Evolutionary conservation across 2,797 vertebrate species (phyloP).

Genomic region (Pteronotus mesoamericanus): DNA sequence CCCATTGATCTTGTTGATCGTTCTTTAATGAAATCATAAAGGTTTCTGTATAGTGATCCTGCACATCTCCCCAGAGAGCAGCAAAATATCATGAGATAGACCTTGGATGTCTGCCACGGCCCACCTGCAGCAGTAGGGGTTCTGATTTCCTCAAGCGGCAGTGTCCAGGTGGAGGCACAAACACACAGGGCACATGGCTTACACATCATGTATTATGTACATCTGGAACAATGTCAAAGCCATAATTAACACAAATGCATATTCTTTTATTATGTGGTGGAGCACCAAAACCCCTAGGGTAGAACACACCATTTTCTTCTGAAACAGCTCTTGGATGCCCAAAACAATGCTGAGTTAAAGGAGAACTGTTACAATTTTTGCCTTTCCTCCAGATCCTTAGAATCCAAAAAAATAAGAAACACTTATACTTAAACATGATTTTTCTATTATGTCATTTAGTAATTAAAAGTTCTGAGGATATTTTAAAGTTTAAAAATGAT

Average conservation of each 20-base stretch:
- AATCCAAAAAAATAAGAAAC: background rate
- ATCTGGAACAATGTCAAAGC: slow-evolving; percentile 47
- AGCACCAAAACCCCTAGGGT: background rate
- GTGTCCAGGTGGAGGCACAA: slow-evolving; percentile 9
- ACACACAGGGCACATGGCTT: background rate
- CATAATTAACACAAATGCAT: slow-evolving; percentile 40
- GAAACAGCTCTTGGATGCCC: background rate
- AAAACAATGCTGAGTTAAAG: background rate
- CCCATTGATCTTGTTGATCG: background rate
- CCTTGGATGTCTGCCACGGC: slow-evolving; percentile 42
- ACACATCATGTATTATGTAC: background rate
- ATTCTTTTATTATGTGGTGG: background rate
- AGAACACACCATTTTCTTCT: background rate
- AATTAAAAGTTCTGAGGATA: background rate
- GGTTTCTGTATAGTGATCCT: slow-evolving; percentile 4
- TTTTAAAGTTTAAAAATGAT: background rate
- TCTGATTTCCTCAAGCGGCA: background rate
- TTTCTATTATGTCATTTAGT: background rate
- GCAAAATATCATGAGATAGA: background rate
- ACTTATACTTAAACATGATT: background rate
- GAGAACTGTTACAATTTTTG: background rate
- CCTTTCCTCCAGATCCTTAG: background rate
- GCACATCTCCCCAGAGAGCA: slow-evolving; percentile 23
- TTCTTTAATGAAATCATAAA: slow-evolving; percentile 60
- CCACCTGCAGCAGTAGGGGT: slow-evolving; percentile 19